phyloP scores from a whole-genome alignment of 2,797 vertebrate genomes.

The Enteromius argenteus region DNA sequence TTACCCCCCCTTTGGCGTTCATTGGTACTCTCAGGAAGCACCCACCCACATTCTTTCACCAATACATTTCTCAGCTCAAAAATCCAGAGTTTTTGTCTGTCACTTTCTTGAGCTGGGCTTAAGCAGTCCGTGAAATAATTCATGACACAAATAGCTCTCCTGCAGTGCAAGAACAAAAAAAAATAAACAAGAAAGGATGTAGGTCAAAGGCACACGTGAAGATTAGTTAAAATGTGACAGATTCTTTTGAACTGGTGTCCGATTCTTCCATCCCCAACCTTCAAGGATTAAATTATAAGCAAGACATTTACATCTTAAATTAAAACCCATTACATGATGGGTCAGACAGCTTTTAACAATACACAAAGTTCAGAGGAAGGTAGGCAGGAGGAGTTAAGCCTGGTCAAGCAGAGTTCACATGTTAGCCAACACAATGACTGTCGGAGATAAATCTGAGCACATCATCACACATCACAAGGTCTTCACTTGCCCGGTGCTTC shows the following conservation, averaged over 20 bases:
- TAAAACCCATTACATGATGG: neutral
- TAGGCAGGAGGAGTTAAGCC: neutral
- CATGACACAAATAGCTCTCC: slow-evolving; percentile 37
- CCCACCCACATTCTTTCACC: slow-evolving; percentile 14
- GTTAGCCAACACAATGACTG: neutral
- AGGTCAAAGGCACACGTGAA: neutral
- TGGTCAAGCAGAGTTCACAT: slow-evolving; percentile 29
- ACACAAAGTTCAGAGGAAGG: slow-evolving; percentile 8
- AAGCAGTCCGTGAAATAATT: slow-evolving; percentile 37
- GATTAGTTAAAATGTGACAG: neutral
- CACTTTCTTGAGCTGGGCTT: slow-evolving; percentile 13
- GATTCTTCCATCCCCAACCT: neutral
- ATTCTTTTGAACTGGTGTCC: slow-evolving; percentile 1
- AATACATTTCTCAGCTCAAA: slow-evolving; percentile 17
- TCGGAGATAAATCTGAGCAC: neutral
- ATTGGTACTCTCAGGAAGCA: slow-evolving; percentile 18
- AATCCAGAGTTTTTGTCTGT: slow-evolving; percentile 23
- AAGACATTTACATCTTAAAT: neutral
- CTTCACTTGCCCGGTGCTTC: slow-evolving; percentile 45
- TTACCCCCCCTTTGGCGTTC: neutral
- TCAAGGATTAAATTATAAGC: slow-evolving; percentile 7
- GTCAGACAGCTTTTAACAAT: slow-evolving; percentile 16
- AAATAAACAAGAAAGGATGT: neutral
- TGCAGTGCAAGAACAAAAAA: neutral
- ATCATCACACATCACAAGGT: neutral